These are phyloP conservation scores for Spilogale gracilis DNA, from an alignment of 2,113 vertebrate species.

Conservation along the genomic window DNA sequence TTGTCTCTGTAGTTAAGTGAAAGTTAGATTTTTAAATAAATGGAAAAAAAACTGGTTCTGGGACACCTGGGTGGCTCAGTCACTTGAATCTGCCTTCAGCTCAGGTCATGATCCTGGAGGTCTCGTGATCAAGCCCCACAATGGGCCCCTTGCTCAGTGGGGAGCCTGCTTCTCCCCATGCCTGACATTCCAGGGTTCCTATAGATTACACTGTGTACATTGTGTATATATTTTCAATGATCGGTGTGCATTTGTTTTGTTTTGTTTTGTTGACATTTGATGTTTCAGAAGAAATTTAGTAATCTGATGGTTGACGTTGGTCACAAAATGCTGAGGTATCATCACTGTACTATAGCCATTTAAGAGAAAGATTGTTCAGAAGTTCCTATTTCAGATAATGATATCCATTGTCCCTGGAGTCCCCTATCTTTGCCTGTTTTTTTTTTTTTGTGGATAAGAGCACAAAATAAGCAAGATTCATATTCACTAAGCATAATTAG, in stretches of 20 bases:
- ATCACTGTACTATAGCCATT: neutral
- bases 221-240: neutral
- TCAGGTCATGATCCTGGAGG: neutral
- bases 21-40: neutral
- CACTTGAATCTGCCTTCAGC: neutral
- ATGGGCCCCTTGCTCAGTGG: neutral
- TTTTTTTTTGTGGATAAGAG: conserved; percentile 1
- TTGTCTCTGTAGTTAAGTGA: neutral
- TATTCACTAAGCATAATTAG: neutral
- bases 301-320: neutral
- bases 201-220: neutral
- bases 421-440: neutral
- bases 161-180: neutral
- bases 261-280: neutral
- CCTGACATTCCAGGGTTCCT: neutral
- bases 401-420: neutral
- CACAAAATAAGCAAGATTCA: neutral
- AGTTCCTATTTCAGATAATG: conserved; percentile 14
- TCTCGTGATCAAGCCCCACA: accelerated
- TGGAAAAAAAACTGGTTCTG: neutral
- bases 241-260: neutral
- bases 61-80: neutral
- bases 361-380: neutral
- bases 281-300: conserved; percentile 3
- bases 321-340: neutral